Evolutionary conservation across 2,113 vertebrate species (phyloP).

Genomic region (Meles meles): DNA sequence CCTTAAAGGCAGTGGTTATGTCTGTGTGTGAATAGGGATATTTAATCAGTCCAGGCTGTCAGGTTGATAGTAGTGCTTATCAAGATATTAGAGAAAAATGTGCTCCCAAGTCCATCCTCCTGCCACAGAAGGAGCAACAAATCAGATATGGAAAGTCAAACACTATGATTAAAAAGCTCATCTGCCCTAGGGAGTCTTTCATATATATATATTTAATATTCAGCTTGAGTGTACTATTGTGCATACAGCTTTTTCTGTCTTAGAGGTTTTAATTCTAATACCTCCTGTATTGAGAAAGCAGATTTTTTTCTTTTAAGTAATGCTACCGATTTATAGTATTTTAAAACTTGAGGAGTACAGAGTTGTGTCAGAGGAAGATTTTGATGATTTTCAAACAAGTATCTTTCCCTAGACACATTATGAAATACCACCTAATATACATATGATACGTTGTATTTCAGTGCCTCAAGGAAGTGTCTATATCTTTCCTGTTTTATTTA

Average conservation of each 20-base stretch:
- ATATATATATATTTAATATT: constrained; percentile 61
- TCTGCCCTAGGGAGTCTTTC: constrained; percentile 61
- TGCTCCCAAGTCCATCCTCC: constrained; percentile 53
- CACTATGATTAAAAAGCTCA: constrained; percentile 72
- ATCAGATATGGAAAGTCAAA: constrained; percentile 69
- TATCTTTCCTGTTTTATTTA: not conserved
- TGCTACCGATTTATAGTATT: constrained; percentile 39
- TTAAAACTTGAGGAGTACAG: not conserved
- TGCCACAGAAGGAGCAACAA: constrained; percentile 66
- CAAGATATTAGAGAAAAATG: constrained; percentile 72
- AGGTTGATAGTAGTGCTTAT: constrained; percentile 71
- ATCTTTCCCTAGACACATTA: not conserved
- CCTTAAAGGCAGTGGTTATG: constrained; percentile 63
- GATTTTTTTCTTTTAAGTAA: not conserved
- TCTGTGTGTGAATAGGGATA: constrained; percentile 63
- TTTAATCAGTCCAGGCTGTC: constrained; percentile 72
- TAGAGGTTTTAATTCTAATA: constrained; percentile 45
- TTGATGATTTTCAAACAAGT: not conserved
- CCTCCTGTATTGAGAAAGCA: not conserved
- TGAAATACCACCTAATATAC: not conserved
- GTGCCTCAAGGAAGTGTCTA: not conserved
- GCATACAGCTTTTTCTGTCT: constrained; percentile 46
- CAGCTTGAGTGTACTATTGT: not conserved
- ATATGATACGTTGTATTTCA: not conserved
- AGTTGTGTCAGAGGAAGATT: not conserved